These are phyloP conservation scores for Dendrolimus punctatus DNA, from an alignment of 1,140 invertebrate genomes.

Conservation along the genomic window DNA sequence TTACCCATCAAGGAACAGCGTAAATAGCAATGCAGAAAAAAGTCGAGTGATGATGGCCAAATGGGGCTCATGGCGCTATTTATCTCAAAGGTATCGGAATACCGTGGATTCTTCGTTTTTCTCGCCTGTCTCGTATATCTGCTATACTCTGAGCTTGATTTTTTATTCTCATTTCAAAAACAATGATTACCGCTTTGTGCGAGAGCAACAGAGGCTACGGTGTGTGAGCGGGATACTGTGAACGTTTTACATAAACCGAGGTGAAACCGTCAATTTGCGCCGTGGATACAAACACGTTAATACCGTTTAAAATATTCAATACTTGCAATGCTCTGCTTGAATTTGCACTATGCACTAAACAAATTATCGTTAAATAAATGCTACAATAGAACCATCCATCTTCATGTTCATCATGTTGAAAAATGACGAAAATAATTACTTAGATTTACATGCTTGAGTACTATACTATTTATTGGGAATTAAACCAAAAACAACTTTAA, in stretches of 20 bases:
- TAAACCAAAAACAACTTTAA: too few species aligned
- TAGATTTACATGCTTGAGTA: too few species aligned
- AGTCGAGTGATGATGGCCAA: constrained; percentile 36
- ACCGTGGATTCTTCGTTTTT: constrained; percentile 46
- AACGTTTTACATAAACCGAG: constrained; percentile 60
- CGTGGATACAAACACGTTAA: constrained; percentile 36
- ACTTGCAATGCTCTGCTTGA: constrained; percentile 23
- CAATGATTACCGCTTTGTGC: constrained; percentile 55
- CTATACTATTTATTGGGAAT: too few species aligned
- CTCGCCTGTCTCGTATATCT: constrained; percentile 42
- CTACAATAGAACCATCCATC: too few species aligned
- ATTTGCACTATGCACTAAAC: too few species aligned
- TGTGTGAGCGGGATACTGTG: constrained; percentile 45
- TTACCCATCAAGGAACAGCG: too few species aligned
- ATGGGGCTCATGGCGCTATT: constrained; percentile 58
- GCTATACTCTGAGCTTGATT: constrained; percentile 35
- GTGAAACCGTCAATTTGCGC: constrained; percentile 62
- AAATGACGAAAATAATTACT: too few species aligned
- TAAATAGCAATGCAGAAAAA: constrained; percentile 46
- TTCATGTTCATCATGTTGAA: too few species aligned
- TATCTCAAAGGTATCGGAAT: constrained; percentile 65
- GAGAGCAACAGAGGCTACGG: constrained; percentile 19
- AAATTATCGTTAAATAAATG: too few species aligned
- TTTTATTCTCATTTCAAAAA: constrained; percentile 60
- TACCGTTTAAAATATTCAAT: constrained; percentile 30